phyloP scores from a whole-genome alignment of 1,140 invertebrate genomes.

The Drosophila leontia region DNA sequence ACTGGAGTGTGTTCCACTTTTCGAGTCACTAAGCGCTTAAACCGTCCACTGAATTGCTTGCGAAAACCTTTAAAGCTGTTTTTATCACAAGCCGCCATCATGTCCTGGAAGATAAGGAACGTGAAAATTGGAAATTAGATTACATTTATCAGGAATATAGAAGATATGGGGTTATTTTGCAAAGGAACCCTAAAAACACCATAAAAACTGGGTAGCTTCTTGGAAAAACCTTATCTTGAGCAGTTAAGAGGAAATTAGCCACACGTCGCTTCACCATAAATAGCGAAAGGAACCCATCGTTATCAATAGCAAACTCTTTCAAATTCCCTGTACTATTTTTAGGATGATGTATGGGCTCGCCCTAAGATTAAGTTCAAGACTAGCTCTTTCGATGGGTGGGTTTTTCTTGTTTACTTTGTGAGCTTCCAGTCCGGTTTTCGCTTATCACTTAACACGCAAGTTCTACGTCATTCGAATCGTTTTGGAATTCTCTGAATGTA shows the following conservation, averaged over 20 bases:
- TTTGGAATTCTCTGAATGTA: slow-evolving; percentile 10
- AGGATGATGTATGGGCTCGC: slow-evolving; percentile 9
- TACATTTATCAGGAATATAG: not conserved
- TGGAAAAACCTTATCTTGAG: slow-evolving; percentile 3
- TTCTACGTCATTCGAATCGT: slow-evolving; percentile 7
- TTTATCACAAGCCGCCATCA: slow-evolving; percentile 91
- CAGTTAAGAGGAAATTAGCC: not conserved
- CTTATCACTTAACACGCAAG: slow-evolving; percentile 2
- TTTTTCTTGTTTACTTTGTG: slow-evolving; percentile 6
- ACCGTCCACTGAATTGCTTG: slow-evolving; percentile 92
- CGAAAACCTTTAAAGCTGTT: slow-evolving; percentile 91
- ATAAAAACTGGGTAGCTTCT: not conserved
- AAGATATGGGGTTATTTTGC: not conserved
- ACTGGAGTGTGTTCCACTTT: slow-evolving; percentile 92
- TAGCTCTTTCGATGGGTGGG: slow-evolving; percentile 6
- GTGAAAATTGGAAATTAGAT: not conserved
- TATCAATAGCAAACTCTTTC: not conserved
- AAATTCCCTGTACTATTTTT: not conserved
- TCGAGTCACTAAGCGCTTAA: slow-evolving; percentile 92
- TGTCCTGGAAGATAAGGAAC: slow-evolving; percentile 87
- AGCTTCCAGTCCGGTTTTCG: slow-evolving; percentile 13
- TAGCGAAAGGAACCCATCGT: not conserved
- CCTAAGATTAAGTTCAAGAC: slow-evolving; percentile 4
- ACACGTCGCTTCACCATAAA: not conserved
- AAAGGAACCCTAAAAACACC: not conserved